Base-by-base conservation (phyloP, 1,140 invertebrate genomes). In the Dendrolimus kikuchii region DNA sequence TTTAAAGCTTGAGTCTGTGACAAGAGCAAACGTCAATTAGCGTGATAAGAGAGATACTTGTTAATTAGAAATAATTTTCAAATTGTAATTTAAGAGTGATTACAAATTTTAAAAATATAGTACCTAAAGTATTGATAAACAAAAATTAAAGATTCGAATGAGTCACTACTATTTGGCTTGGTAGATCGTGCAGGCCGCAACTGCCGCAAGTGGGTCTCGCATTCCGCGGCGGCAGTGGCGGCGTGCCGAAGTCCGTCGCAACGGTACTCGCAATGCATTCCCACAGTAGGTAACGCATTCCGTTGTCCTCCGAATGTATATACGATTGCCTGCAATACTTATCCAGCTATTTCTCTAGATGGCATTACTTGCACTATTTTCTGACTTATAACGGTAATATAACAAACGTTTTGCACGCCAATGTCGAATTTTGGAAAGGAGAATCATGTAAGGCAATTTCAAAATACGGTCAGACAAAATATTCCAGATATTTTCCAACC, bases 251-350 rank as follows among this genome's bases (percentile, higher is more conserved):
- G 63, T 68, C 67, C 66, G 74, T 61, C 68, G 53, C 81, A 86
- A 86, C 82, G 82, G 82, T 84, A 86, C 82, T 81, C 72, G 59
- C 67, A 71, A 74, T 78, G 77, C 80, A 82, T 83, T 83, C 82
- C 77, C 82, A 86, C 70, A 76, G 73, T 68, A 23, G 23, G 23
- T 23, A 71, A 72, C 69, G 71, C 76, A 77, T 78, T 77, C 77
- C 82, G 76, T 71, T 50, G 59, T 59, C 63, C 37, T 37, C 38
- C 7, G 46, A 23, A 38, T 8, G 46, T 48, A 48, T 38, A 37
- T 38, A 48, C 23, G 9, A n/a, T 7, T 48, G 38, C 23, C 36
- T 38, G 36, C 8, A 3, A 8, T 36, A 8, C 41, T 6, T n/a
- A 6, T n/a, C 41, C 41, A 42, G 41, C 5, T 8, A 8, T 38